Evolutionary conservation across 2,888 invertebrate species (phyloP).

Genomic region (Hydriomena furcata): DNA sequence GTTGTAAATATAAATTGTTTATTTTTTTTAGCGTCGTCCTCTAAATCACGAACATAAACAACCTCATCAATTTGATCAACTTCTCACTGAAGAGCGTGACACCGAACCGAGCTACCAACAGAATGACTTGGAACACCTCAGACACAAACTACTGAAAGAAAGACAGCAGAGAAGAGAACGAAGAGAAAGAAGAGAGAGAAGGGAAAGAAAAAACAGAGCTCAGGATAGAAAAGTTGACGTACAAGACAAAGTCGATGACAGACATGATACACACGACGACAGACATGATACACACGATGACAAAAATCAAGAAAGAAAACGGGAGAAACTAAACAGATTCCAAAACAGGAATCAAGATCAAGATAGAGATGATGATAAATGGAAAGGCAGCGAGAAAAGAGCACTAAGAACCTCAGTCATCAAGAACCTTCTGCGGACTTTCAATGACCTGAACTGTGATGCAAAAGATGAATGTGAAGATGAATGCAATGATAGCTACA

Average conservation of each 20-base stretch:
- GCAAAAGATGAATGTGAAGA: constrained; percentile 49
- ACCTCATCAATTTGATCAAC: neutral
- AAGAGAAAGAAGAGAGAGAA: constrained; percentile 12
- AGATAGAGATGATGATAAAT: neutral
- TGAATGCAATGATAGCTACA: constrained; percentile 35
- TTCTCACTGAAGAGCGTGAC: neutral
- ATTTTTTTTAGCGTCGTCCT: constrained; percentile 2
- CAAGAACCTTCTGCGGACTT: constrained; percentile 43
- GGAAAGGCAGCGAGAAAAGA: constrained; percentile 8
- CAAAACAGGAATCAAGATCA: neutral
- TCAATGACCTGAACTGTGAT: constrained; percentile 43
- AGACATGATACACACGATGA: constrained; percentile 17
- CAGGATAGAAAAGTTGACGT: constrained; percentile 15
- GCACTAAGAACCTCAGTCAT: constrained; percentile 44
- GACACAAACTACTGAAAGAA: constrained; percentile 9
- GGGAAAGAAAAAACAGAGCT: constrained; percentile 11
- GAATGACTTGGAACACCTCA: constrained; percentile 13
- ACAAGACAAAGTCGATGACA: too few relatives aligned
- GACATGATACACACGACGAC: constrained; percentile 13
- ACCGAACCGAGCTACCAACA: neutral
- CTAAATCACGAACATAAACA: neutral
- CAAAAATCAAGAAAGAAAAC: neutral
- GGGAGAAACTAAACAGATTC: neutral
- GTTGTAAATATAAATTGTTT: too few relatives aligned
- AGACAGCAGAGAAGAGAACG: constrained; percentile 2